Base-by-base conservation (phyloP, 92 coral and sea anemone genomes). In the Heteractis magnifica region DNA sequence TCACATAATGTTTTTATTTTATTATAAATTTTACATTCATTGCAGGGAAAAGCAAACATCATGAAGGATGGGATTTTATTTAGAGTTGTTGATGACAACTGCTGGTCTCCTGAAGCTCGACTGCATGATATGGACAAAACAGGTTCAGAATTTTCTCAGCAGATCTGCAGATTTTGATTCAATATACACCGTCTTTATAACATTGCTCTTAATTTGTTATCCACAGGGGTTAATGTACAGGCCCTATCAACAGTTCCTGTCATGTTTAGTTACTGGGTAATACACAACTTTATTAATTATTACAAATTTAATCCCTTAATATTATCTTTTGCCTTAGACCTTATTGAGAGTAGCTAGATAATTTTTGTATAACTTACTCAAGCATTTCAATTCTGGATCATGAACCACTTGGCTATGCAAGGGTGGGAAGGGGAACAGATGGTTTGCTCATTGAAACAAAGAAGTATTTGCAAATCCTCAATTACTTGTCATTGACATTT, bases 181-280 rank as follows among this genome's bases (percentile, higher is more conserved):
- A 12, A 58, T 11, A 58, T 58, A 58, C 15, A 58, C 64, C 3
- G 15, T 59, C 3, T 13, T 14, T 59, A 11, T 34, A 34, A 34
- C 1, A 34, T 34, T 34, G 44, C 44, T 34, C 44, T 34, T 34
- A 5, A 5, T 62, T 19, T 58, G 48, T 76, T 18, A 20, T 51
- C 23, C 34, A 77, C 68, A 96, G 99, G 97, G 55, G 99, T 96
- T 19, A 84, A 94, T 56, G 90, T 96, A 13, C 99, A 96, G 87
- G 99, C 85, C 5, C 74, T 96, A 51, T 96, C 99, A 16, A 96
- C 98, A 14, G 99, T 96, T 80, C 99, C 99, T 53, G 98, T 96
- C 18, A 96, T 96, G 99, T 96, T 96, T 83, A 90, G 98, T 53
- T 96, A 96, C 80, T 96, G 99, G 99, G 99, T 92, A 86, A 87